Conservation (phyloP, 2,888 invertebrate species). For the Chelonus formosanus region DNA sequence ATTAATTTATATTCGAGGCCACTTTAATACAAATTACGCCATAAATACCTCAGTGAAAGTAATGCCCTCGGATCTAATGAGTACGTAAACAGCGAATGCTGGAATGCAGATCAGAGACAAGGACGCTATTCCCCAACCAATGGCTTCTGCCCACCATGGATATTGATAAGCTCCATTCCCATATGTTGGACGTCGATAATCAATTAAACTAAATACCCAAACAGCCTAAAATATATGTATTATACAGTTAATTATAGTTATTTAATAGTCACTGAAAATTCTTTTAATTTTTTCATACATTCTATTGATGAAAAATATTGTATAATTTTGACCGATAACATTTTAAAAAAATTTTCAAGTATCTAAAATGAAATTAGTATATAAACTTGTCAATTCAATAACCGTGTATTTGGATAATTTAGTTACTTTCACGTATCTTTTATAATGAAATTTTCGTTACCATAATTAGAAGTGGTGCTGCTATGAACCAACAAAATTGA, state of each 20-base stretch:
- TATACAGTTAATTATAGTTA: background rate
- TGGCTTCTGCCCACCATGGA: slow-evolving; percentile 84
- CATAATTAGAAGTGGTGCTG: slow-evolving; percentile 81
- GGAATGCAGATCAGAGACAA: slow-evolving; percentile 87
- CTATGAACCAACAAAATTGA: slow-evolving; percentile 84
- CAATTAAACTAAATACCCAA: slow-evolving; percentile 88
- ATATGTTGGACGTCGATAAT: slow-evolving; percentile 86
- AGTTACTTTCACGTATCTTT: too few relatives aligned
- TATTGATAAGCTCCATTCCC: slow-evolving; percentile 81
- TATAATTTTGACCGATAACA: too few relatives aligned
- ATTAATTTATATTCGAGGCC: background rate
- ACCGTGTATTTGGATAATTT: too few relatives aligned
- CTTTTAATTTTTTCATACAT: background rate
- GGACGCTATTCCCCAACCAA: slow-evolving; percentile 89
- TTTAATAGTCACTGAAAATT: background rate
- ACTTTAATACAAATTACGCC: background rate
- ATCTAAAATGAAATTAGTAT: too few relatives aligned
- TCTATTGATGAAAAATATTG: background rate
- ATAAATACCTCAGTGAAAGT: slow-evolving; percentile 74
- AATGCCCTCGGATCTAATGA: slow-evolving; percentile 76
- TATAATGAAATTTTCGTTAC: slow-evolving; percentile 62
- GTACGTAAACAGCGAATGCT: slow-evolving; percentile 77
- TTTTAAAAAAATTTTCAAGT: too few relatives aligned
- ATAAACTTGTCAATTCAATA: too few relatives aligned
- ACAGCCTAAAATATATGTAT: slow-evolving; percentile 70